Base-by-base conservation (phyloP, 2,888 invertebrate genomes). In the Drosophila diplacantha region DNA sequence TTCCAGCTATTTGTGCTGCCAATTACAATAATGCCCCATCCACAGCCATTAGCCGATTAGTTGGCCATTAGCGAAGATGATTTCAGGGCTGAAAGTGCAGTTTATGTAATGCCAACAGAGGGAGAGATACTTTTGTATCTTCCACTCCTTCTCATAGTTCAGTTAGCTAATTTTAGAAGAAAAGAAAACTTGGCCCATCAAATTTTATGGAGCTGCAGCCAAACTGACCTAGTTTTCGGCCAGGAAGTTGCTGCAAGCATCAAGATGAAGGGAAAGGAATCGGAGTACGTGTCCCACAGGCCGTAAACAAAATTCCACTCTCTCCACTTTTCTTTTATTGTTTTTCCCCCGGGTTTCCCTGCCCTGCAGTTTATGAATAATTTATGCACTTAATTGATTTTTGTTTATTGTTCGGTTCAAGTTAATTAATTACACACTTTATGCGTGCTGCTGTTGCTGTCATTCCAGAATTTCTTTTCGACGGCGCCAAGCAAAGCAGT, bases 301-400 rank as follows among this genome's bases (percentile, higher is more conserved):
- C 59, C 50, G 68, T 77, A 77, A 77, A 77, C 81, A 77, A 74
- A 62, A 72, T 57, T 58, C 39, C 20, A 32, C 43, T n/a, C 44
- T 52, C 41, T 11, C 26, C 4, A 9, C 20, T 22, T 29, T 47
- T 54, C 47, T 47, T 57, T 43, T 53, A 43, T 39, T 41, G 41
- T 29, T 41, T 14, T 14, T n/a, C 56, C 43, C 5, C n/a, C 9
- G 14, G n/a, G 2, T 39, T 39, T 47, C n/a, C 43, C 12, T 29
- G 52, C 46, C n/a, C 47, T 47, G 24, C 47, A 60, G 71, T 75
- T 69, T 75, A 77, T 79, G 75, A 72, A 81, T 80, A 81, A 81
- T 77, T 77, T 80, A 79, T 81, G 77, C 73, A 79, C 70, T 81
- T 75, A 69, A 79, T 79, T 76, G 73, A 72, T 77, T 78, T 76